Conservation (phyloP, 1,140 invertebrate species). For the Triops longicaudatus region DNA sequence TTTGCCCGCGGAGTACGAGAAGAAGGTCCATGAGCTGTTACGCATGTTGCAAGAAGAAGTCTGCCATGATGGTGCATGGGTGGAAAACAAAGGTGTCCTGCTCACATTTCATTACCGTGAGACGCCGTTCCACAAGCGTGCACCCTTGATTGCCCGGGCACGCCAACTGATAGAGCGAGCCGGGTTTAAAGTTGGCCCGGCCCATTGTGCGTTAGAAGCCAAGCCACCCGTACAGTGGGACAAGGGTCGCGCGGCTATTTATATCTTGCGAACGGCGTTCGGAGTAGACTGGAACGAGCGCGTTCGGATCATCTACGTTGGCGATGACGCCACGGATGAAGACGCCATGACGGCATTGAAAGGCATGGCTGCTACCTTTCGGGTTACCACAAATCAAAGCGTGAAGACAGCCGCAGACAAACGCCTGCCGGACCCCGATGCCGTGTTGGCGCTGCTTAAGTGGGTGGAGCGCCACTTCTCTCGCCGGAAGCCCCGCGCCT, state of each 20-base stretch:
- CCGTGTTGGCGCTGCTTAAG: conserved; percentile 76
- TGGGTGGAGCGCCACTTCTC: conserved; percentile 79
- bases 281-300: conserved; percentile 84
- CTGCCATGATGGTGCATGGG: conserved; percentile 79
- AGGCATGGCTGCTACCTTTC: conserved; percentile 76
- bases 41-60: conserved; percentile 67
- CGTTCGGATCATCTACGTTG: conserved; percentile 80
- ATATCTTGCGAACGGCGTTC: conserved; percentile 78
- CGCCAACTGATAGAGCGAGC: conserved; percentile 59
- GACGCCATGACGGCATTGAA: conserved; percentile 74
- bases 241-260: conserved; percentile 79
- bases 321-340: conserved; percentile 82
- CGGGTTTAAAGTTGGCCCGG: conserved; percentile 62
- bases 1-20: conserved; percentile 74
- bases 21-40: conserved; percentile 65
- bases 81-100: conserved; percentile 80
- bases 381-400: conserved; percentile 71
- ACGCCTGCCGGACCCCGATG: conserved; percentile 74
- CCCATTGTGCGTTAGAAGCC: conserved; percentile 76
- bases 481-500: conserved; percentile 36
- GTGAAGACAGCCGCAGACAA: conserved; percentile 77
- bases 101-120: conserved; percentile 75
- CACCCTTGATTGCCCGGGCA: conserved; percentile 56
- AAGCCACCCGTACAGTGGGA: conserved; percentile 84
- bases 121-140: conserved; percentile 38